Evolutionary conservation across 1,140 invertebrate genomes (phyloP).

Genomic region (Micrasema minimum): DNA sequence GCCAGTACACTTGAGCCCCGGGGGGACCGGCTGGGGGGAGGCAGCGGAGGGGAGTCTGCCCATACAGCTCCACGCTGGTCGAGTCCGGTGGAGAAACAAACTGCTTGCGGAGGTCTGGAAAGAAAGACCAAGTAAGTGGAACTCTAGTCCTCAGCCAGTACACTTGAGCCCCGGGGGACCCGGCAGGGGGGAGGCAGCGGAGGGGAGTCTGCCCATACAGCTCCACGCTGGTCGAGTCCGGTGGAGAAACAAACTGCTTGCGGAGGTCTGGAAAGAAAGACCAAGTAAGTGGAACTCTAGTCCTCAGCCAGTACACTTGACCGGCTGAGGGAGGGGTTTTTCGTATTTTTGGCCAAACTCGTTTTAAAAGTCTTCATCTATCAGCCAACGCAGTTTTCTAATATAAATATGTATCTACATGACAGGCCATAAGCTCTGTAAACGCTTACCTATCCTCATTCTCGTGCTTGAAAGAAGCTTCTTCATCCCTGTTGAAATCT

Average conservation of each 20-base stretch:
- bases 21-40: conserved; percentile 89
- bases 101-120: conserved; percentile 83
- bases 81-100: conserved; percentile 86
- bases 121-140: conserved; percentile 60
- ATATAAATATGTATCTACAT: too few species aligned
- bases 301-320: too few species aligned
- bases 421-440: too few species aligned
- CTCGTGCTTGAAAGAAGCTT: too few species aligned
- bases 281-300: too few species aligned
- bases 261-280: conserved; percentile 74
- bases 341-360: too few species aligned
- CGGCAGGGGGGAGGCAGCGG: conserved; percentile 88
- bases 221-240: conserved; percentile 85
- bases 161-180: conserved; percentile 86
- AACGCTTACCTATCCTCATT: too few species aligned
- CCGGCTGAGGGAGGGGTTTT: too few species aligned
- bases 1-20: conserved; percentile 85
- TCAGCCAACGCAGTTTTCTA: too few species aligned
- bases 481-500: too few species aligned
- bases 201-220: conserved; percentile 87
- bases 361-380: too few species aligned
- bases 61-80: conserved; percentile 84
- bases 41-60: conserved; percentile 88
- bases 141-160: conserved; percentile 85
- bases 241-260: conserved; percentile 85